Base-by-base conservation (phyloP, 35 echinoderm and acorn worm genomes). In the Heliocidaris erythrogramma region DNA sequence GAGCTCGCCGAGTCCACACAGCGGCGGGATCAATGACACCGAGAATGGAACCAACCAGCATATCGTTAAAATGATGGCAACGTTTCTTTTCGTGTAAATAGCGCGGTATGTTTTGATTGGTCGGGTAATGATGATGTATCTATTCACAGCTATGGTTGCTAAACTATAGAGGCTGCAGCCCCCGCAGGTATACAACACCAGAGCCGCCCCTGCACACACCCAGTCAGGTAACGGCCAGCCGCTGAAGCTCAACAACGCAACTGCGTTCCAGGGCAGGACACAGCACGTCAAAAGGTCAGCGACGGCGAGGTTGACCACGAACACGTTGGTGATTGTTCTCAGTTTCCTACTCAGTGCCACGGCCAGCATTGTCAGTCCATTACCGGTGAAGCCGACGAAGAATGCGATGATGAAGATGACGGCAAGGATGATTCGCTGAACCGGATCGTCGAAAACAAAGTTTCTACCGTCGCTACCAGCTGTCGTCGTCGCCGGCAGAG, bases 301-400 rank as follows among this genome's bases (percentile, higher is more conserved):
- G 5, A 97, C 85, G 0, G 96, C 96, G 5, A 99, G 91, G 60
- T 99, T 99, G 47, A 97, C 95, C 21, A 99, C 94, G 93, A 99
- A 97, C 11, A 95, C 94, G 85, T 97, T 99, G n/a, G 98, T 97
- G 7, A 94, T 94, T 10, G 47, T 94, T 18, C 94, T 95, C 30
- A 99, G 90, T 60, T 94, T 93, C 31, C 90, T 78, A 14, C 95
- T 96, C 5, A 99, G 18, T n/a, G 96, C 49, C 0, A 97, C 98
- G 5, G 96, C 95, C 31, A 97, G 29, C 24, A 99, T 96, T 14
- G 95, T 95, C 86, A 99, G 47, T 18, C 87, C 95, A 86, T 99
- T 99, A 0, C 98, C 98, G 32, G 94, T 31, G 27, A 95, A 93
- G 13, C 98, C 98, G 21, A 94, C 35, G 2, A 99, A 5, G 56